Evolutionary conservation across 2,113 vertebrate species (phyloP).

Genomic region (Oreotrochilus melanogaster): DNA sequence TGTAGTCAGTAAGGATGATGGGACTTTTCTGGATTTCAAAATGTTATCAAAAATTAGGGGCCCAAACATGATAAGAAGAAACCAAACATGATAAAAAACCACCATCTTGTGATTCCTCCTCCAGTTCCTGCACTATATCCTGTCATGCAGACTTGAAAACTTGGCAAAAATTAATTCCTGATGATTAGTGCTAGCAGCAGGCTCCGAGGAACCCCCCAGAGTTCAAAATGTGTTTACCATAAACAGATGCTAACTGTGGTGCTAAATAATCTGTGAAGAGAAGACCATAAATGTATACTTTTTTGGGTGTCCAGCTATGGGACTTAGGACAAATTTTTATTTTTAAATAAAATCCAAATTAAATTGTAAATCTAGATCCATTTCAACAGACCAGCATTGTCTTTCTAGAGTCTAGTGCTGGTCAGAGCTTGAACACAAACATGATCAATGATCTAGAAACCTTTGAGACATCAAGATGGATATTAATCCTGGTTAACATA

Average conservation of each 20-base stretch:
- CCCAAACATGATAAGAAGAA: background rate
- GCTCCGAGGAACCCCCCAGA: background rate
- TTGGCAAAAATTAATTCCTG: background rate
- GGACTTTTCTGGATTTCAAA: background rate
- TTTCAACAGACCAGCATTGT: fast-evolving
- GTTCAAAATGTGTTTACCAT: background rate
- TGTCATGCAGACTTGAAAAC: background rate
- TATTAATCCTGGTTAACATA: background rate
- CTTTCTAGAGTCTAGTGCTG: background rate
- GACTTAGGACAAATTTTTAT: background rate
- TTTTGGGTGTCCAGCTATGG: background rate
- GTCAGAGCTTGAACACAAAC: background rate
- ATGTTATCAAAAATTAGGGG: background rate
- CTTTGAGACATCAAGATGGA: background rate
- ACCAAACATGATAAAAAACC: background rate
- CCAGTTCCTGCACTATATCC: background rate
- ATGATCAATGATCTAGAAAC: background rate
- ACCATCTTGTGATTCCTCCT: background rate
- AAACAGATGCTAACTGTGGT: background rate
- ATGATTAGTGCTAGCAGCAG: background rate
- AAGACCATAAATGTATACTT: background rate
- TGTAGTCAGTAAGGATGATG: background rate
- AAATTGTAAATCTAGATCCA: background rate
- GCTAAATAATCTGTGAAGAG: background rate
- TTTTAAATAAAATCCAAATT: background rate